Base-by-base conservation (phyloP, 2,113 vertebrate species). In the Diphyllodes magnificus region DNA sequence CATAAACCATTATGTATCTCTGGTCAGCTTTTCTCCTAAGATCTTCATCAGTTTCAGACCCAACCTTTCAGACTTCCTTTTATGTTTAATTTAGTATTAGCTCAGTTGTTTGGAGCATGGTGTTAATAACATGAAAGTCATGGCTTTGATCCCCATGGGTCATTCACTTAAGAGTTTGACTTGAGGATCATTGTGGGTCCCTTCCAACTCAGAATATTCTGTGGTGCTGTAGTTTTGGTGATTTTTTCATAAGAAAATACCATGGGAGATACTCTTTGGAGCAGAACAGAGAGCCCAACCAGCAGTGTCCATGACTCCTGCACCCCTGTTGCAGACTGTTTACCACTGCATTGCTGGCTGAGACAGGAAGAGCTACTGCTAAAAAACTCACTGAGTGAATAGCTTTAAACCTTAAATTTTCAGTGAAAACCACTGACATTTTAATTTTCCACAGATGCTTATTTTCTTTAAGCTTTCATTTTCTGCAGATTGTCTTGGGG, bases 401-500 rank as follows among this genome's bases (percentile, higher is more conserved):
- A 61, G 18, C 53, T 89, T 54, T 71, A 37, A 59, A 24, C 42
- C 66, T 88, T 25, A 13, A 9, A 24, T 86, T 92, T 72, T 80
- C 66, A 53, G 17, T 49, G 63, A 86, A 90, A 88, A 88, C 22
- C 54, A 90, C 21, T 21, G 69, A 15, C 25, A 18, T 53, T 86
- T 77, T 70, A 49, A 35, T 88, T 80, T 92, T 84, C 30, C 6
- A 1, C 30, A 91, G 66, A 63, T 54, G 54, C 19, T 92, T 28
- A 7, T 82, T 92, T 90, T 78, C 60, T 78, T 79, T 61, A 69
- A 72, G 68, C 17, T 89, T 88, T 83, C 49, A 35, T 88, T 80
- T 86, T 91, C 71, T 86, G n/a, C 44, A 61, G 42, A 63, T 82
- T 88, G 11, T 79, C 68, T 77, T 73, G n/a, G 24, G 45, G 27